phyloP scores from a whole-genome alignment of 2,113 vertebrate genomes.

The Larimichthys polyactis region DNA sequence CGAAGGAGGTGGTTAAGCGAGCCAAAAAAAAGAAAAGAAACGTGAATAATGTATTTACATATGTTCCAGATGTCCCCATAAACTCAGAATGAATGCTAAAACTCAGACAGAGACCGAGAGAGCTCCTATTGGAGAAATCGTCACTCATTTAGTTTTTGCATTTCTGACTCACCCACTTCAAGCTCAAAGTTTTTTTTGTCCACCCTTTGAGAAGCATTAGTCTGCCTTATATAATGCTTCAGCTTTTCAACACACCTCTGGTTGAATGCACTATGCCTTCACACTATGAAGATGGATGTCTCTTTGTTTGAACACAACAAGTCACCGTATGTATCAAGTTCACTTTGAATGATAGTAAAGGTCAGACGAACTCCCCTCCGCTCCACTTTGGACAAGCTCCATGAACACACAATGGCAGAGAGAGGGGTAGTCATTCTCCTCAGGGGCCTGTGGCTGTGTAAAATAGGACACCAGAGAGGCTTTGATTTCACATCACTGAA shows the following conservation, averaged over 20 bases:
- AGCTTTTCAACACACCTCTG: conserved; percentile 1
- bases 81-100: too few species aligned
- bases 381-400: conserved; percentile 56
- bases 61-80: too few species aligned
- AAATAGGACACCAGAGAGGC: conserved; percentile 65
- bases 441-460: conserved; percentile 43
- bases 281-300: neutral
- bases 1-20: neutral
- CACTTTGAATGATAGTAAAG: conserved; percentile 49
- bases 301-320: conserved; percentile 33
- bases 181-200: neutral
- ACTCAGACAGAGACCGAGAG: neutral
- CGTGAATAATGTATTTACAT: neutral
- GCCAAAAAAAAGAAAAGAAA: neutral
- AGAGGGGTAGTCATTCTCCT: conserved; percentile 23
- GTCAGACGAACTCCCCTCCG: conserved; percentile 39
- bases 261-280: neutral
- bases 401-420: conserved; percentile 59
- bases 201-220: neutral
- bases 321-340: conserved; percentile 43
- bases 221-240: neutral
- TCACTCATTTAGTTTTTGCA: neutral
- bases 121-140: neutral
- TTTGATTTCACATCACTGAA: conserved; percentile 71
- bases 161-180: neutral